phyloP scores from a whole-genome alignment of 2,113 vertebrate species.

The Meriones unguiculatus region DNA sequence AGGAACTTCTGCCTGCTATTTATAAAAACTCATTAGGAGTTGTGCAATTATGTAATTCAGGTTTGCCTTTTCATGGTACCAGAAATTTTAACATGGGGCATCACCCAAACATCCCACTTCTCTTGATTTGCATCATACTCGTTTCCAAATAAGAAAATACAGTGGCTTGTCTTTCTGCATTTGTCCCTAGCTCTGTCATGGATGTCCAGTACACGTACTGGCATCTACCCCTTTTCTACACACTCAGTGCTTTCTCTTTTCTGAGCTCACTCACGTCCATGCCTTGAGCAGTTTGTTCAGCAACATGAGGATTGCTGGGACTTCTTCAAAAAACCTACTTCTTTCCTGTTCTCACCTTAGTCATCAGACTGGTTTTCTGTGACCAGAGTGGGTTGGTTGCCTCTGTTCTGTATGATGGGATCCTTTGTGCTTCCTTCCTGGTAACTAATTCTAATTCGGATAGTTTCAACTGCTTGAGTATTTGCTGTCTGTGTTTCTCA shows the following conservation, averaged over 20 bases:
- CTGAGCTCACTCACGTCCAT: background rate
- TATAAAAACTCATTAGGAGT: background rate
- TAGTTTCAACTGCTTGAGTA: background rate
- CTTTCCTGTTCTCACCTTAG: background rate
- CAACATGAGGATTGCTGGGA: background rate
- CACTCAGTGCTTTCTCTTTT: too few relatives aligned
- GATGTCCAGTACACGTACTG: fast-evolving
- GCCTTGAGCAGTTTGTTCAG: background rate
- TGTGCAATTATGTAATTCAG: background rate
- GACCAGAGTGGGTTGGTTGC: background rate
- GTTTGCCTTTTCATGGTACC: background rate
- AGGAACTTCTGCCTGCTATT: background rate
- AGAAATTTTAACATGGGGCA: background rate
- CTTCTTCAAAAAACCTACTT: background rate
- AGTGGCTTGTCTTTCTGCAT: background rate
- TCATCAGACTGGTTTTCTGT: background rate
- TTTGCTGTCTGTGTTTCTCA: background rate
- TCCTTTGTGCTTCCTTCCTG: background rate
- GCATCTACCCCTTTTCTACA: background rate
- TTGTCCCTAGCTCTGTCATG: background rate
- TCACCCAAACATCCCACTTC: background rate
- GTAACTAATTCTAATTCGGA: background rate
- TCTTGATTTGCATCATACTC: background rate
- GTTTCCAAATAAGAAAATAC: background rate
- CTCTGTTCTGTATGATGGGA: background rate